Conservation (phyloP, 1,140 invertebrate genomes). For the Diorhabda elongata region DNA sequence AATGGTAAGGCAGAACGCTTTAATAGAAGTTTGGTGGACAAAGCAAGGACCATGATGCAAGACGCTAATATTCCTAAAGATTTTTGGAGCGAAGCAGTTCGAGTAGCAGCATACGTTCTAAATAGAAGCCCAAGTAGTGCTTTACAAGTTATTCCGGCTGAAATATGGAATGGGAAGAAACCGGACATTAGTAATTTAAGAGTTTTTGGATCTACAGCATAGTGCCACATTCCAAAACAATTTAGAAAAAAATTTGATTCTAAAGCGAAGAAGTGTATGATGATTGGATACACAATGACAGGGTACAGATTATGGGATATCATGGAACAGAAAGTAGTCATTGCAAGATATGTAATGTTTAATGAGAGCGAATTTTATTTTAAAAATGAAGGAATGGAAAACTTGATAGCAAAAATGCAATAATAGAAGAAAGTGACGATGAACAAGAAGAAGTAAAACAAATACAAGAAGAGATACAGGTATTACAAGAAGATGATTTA, state of each 20-base stretch:
- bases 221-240: slow-evolving; percentile 37
- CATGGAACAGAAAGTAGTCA: too few species aligned
- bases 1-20: slow-evolving; percentile 53
- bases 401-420: background rate
- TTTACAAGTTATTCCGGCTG: slow-evolving; percentile 12
- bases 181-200: slow-evolving; percentile 36
- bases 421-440: background rate
- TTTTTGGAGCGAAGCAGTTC: slow-evolving; percentile 33
- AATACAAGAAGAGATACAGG: background rate
- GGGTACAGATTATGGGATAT: slow-evolving; percentile 22
- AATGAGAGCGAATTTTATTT: too few species aligned
- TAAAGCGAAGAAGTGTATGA: slow-evolving; percentile 31
- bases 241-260: slow-evolving; percentile 31
- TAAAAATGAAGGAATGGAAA: too few species aligned
- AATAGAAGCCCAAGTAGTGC: background rate
- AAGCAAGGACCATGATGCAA: slow-evolving; percentile 40
- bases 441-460: background rate
- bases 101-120: slow-evolving; percentile 5
- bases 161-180: slow-evolving; percentile 33
- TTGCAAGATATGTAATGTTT: too few species aligned
- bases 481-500: background rate
- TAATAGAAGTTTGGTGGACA: slow-evolving; percentile 48
- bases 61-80: slow-evolving; percentile 9
- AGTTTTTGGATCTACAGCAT: slow-evolving; percentile 37
- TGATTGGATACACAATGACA: slow-evolving; percentile 28